Base-by-base conservation (phyloP, 64 coral and sea anemone genomes). In the Dendronephthya gigantea region DNA sequence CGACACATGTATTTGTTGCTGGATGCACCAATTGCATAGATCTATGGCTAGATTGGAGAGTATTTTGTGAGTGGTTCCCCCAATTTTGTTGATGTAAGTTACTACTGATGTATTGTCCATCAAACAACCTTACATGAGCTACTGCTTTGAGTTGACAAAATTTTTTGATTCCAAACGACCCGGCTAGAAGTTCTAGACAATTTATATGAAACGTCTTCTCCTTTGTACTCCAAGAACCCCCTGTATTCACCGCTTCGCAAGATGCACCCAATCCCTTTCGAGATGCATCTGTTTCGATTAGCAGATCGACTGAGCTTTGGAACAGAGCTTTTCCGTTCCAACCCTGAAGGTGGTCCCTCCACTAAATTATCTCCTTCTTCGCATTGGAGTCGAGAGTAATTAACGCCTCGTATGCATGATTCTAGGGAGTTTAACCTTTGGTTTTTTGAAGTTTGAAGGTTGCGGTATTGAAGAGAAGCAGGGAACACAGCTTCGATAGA, bases 271-370 rank as follows among this genome's bases (percentile, higher is more conserved):
- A 70, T 8, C 66, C 66, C 66, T 32, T n/a, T 8, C 66, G 8
- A 32, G 66, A 70, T 70, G 66, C 66, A n/a, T 70, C 66, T 70
- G 66, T 70, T 70, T 70, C 66, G 66, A 70, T 70, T n/a, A 70
- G 9, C 7, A 70, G 66, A 32, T 70, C 66, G 8, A 70, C 66
- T n/a, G 66, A 70, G n/a, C n/a, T n/a, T 70, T 70, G 66, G n/a
- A 70, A 8, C 8, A 70, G 66, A 9, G 66, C 66, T 70, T 70
- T 70, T 8, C 66, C n/a, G 27, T 70, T 70, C 66, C 66, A 70
- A 9, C 19, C 66, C 27, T 70, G 66, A 70, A 70, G 66, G n/a
- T 70, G 66, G 66, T 70, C 66, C 7, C 66, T 9, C 66, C 66
- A 70, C 66, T n/a, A n/a, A 70, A 70, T 70, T n/a, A 70, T 8